These are phyloP conservation scores for Notiomystis cincta DNA, from an alignment of 2,113 vertebrate species.

Conservation along the genomic window DNA sequence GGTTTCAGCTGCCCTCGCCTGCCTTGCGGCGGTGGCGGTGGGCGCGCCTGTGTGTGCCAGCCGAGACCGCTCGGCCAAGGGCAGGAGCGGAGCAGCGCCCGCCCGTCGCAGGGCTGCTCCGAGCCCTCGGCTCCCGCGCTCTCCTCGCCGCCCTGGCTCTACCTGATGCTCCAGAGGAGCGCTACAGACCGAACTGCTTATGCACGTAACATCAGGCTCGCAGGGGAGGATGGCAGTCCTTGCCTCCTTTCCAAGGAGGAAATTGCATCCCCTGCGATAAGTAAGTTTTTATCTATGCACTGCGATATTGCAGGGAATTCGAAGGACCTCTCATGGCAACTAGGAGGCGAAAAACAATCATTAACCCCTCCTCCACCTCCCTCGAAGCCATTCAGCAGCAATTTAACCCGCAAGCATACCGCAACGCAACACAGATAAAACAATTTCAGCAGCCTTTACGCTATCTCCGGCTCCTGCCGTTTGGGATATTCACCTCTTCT, in stretches of 20 bases:
- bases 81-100: background rate
- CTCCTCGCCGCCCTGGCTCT: background rate
- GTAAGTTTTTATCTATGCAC: conserved; percentile 9
- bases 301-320: conserved; percentile 31
- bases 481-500: background rate
- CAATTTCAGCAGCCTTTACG: background rate
- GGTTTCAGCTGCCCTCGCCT: background rate
- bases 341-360: conserved; percentile 9
- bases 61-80: background rate
- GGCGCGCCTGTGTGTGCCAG: background rate
- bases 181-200: background rate
- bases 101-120: background rate
- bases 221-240: background rate
- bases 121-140: background rate
- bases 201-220: rapidly evolving
- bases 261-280: background rate
- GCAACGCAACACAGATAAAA: background rate
- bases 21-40: background rate
- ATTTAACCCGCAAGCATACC: background rate
- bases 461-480: background rate
- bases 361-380: conserved; percentile 19
- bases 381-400: background rate
- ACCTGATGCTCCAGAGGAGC: background rate
- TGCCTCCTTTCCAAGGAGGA: background rate
- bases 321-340: conserved; percentile 36